Conservation (phyloP, 2,888 invertebrate genomes). For the Linyphia triangularis region DNA sequence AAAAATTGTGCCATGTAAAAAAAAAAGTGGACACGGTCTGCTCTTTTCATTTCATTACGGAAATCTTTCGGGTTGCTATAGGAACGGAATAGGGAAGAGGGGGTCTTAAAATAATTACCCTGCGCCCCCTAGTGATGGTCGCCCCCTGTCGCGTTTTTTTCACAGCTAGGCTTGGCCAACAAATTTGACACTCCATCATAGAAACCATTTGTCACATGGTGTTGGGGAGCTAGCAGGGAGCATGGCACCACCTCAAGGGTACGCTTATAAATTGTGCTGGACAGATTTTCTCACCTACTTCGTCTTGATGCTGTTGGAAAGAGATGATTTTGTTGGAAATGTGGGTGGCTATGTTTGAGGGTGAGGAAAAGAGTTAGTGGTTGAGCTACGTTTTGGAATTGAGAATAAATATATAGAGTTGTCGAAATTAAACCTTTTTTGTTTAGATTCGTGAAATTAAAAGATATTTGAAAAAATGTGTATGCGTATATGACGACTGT, state of each 20-base stretch:
- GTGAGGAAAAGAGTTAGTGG: background rate
- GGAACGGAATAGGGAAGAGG: conserved; percentile 22
- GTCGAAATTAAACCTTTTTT: no score
- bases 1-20: conserved; percentile 29
- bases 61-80: conserved; percentile 53
- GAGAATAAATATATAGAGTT: background rate
- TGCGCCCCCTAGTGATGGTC: conserved; percentile 40
- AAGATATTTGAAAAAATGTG: no score
- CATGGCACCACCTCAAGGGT: conserved; percentile 51
- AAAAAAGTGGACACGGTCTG: conserved; percentile 44
- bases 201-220: conserved; percentile 70
- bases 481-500: no score
- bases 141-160: conserved; percentile 68
- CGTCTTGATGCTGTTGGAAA: no score
- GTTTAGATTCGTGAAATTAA: no score
- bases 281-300: conserved; percentile 47
- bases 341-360: no score
- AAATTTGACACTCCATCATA: conserved; percentile 73
- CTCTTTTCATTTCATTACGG: conserved; percentile 66
- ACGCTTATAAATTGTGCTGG: conserved; percentile 55
- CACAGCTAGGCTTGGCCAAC: conserved; percentile 63
- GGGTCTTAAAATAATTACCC: conserved; percentile 68
- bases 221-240: conserved; percentile 3
- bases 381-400: background rate
- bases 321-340: background rate